Percentiles rank a stretch among this genome's conserved stretches.
phyloP scores from a whole-genome alignment of 2,113 vertebrate species.

The Arenaria interpres region DNA sequence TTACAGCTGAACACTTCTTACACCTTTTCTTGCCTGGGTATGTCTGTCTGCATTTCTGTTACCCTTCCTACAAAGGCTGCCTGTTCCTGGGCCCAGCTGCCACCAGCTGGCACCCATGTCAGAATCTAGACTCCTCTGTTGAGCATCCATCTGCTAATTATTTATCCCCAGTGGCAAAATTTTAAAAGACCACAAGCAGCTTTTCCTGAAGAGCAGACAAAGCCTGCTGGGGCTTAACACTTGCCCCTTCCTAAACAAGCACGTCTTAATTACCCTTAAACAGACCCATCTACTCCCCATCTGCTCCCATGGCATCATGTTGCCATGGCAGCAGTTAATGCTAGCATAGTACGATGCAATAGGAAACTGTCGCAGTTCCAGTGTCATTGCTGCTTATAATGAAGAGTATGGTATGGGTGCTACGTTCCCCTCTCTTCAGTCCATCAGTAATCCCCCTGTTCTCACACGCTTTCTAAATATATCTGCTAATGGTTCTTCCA shows the following conservation, averaged over 20 bases:
- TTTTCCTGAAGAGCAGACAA: background rate
- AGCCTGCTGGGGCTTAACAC: background rate
- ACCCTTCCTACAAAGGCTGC: background rate
- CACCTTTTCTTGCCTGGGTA: background rate
- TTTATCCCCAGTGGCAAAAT: background rate
- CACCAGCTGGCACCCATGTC: background rate
- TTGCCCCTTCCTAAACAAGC: background rate
- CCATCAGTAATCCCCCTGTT: background rate
- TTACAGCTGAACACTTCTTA: background rate
- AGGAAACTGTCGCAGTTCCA: background rate
- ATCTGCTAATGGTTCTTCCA: background rate
- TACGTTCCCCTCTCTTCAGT: background rate
- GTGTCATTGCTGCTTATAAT: background rate
- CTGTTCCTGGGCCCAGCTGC: background rate
- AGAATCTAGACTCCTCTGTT: background rate
- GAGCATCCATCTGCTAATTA: background rate
- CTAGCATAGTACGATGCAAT: background rate
- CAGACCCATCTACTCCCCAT: background rate
- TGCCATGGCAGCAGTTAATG: constrained; percentile 17
- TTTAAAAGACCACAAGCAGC: background rate
- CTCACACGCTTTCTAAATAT: background rate
- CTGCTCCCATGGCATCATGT: background rate
- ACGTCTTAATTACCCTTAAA: background rate
- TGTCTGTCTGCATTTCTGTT: background rate
- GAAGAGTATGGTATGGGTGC: background rate